phyloP scores from a whole-genome alignment of 2,888 invertebrate genomes.

The Drosophila colorata region DNA sequence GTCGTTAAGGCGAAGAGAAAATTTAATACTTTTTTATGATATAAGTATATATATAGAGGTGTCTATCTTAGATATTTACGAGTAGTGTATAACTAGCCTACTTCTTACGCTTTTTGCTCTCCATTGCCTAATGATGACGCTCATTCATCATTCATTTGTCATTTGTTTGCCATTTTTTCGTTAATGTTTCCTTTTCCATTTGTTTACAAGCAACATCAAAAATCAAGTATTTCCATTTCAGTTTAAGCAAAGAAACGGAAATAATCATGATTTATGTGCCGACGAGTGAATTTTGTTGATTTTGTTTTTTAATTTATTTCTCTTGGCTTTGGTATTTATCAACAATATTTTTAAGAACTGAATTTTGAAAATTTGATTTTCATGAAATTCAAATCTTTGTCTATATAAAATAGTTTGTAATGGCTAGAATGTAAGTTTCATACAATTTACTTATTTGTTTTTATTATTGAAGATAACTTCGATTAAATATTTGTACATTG shows the following conservation, averaged over 20 bases:
- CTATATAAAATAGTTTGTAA: slow-evolving; percentile 16
- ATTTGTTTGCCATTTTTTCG: slow-evolving; percentile 29
- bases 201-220: slow-evolving; percentile 21
- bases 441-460: slow-evolving; percentile 1
- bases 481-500: slow-evolving; percentile 9
- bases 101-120: slow-evolving; percentile 32
- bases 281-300: slow-evolving; percentile 23
- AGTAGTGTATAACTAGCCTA: slow-evolving; percentile 24
- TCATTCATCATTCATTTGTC: slow-evolving; percentile 57
- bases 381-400: background rate
- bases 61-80: slow-evolving; percentile 11
- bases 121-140: slow-evolving; percentile 41
- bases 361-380: slow-evolving; percentile 12
- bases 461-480: slow-evolving; percentile 13
- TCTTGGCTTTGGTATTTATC: slow-evolving; percentile 42
- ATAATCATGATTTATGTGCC: slow-evolving; percentile 40
- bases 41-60: slow-evolving; percentile 26
- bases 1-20: slow-evolving; percentile 3
- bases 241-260: slow-evolving; percentile 4
- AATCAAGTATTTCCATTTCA: slow-evolving; percentile 23
- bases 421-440: slow-evolving; percentile 37
- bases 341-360: slow-evolving; percentile 21
- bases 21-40: slow-evolving; percentile 12
- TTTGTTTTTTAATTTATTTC: slow-evolving; percentile 7
- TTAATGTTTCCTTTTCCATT: slow-evolving; percentile 19